phyloP scores from a whole-genome alignment of 2,113 vertebrate genomes.

The Protobothrops mucrosquamatus region DNA sequence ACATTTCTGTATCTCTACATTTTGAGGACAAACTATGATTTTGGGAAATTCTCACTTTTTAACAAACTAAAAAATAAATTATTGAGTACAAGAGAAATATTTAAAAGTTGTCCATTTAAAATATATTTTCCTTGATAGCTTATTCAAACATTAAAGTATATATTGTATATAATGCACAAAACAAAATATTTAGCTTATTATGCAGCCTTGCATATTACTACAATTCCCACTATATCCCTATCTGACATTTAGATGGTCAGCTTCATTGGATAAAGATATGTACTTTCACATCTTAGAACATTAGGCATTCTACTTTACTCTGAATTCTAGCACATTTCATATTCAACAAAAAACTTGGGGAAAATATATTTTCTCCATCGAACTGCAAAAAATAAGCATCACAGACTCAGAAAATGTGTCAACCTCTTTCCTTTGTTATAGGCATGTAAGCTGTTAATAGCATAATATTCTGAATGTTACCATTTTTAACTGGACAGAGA shows the following conservation, averaged over 20 bases:
- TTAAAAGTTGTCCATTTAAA: not conserved
- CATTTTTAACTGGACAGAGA: not conserved
- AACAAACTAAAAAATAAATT: not conserved
- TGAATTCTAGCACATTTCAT: not conserved
- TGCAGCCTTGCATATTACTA: not conserved
- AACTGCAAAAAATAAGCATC: not conserved
- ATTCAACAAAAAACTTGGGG: not conserved
- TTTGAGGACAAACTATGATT: not conserved
- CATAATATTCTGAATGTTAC: not conserved
- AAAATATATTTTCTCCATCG: not conserved
- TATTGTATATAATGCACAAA: not conserved
- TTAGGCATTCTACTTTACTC: not conserved
- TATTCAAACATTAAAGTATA: not conserved
- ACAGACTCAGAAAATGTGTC: not conserved
- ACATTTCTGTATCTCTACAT: not conserved
- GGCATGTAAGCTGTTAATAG: not conserved
- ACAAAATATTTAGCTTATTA: not conserved
- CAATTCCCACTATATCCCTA: not conserved
- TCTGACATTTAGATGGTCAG: not conserved
- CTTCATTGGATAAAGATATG: not conserved
- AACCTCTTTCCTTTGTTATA: not conserved
- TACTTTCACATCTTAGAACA: not conserved
- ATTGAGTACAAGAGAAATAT: not conserved
- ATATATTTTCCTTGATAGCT: not conserved
- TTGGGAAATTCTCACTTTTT: not conserved